Evolutionary conservation across 2,797 vertebrate species (phyloP).

Genomic region (Astyanax mexicanus): DNA sequence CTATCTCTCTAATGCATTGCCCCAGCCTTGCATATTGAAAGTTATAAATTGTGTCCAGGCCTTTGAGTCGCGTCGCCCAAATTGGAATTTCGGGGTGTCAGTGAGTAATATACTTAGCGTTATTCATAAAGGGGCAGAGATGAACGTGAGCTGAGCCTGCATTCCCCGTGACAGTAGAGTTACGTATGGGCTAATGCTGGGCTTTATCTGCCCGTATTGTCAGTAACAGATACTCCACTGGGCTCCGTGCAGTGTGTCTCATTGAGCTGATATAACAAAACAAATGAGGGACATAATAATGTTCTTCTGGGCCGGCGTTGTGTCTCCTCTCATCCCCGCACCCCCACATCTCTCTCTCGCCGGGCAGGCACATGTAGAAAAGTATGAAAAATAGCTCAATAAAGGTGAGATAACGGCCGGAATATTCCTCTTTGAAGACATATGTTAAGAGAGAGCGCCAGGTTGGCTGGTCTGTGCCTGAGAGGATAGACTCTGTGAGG

Average conservation of each 20-base stretch:
- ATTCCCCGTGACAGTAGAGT: constrained; percentile 70
- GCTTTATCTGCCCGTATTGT: constrained; percentile 73
- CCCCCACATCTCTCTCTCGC: constrained; percentile 1
- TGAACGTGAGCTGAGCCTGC: constrained; percentile 69
- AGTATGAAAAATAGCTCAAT: constrained; percentile 56
- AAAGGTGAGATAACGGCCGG: constrained; percentile 55
- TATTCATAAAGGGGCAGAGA: constrained; percentile 78
- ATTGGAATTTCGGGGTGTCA: constrained; percentile 80
- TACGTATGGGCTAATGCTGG: constrained; percentile 73
- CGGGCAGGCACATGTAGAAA: constrained; percentile 37
- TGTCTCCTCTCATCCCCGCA: constrained; percentile 47
- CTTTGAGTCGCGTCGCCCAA: constrained; percentile 78
- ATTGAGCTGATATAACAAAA: constrained; percentile 77
- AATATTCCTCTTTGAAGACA: constrained; percentile 62
- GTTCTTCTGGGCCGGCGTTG: constrained; percentile 53
- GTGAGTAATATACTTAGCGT: constrained; percentile 83
- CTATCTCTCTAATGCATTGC: constrained; percentile 68
- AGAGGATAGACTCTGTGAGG: constrained; percentile 63
- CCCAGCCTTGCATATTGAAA: constrained; percentile 76
- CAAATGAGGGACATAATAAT: constrained; percentile 72
- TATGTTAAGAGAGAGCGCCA: constrained; percentile 62
- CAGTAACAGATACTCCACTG: constrained; percentile 74
- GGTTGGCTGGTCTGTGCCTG: constrained; percentile 32
- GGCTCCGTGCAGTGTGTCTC: constrained; percentile 70
- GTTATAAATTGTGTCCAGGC: constrained; percentile 80